Evolutionary conservation across 2,888 invertebrate species (phyloP).

Genomic region (Panzeria rudis): DNA sequence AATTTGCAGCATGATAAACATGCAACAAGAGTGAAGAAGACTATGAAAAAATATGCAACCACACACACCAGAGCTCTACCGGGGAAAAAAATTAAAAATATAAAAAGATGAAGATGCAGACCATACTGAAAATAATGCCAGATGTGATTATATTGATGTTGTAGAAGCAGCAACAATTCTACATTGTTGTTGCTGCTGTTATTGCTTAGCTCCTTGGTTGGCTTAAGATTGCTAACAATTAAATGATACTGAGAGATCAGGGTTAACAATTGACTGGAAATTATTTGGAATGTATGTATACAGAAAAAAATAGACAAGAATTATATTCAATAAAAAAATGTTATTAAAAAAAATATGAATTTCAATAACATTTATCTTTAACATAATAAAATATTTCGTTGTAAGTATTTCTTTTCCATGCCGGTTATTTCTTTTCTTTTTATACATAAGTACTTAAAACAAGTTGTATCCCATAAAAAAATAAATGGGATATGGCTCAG

Average conservation of each 20-base stretch:
- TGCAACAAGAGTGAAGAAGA: conserved; percentile 72
- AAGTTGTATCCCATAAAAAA: too few species aligned
- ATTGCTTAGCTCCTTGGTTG: conserved; percentile 22
- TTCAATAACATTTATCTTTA: too few species aligned
- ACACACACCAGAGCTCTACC: neutral
- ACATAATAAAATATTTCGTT: too few species aligned
- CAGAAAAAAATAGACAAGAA: too few species aligned
- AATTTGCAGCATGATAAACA: conserved; percentile 75
- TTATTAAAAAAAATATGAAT: too few species aligned
- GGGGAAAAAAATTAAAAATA: neutral
- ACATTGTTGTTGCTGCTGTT: conserved; percentile 40
- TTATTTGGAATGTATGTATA: neutral
- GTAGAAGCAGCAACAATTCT: conserved; percentile 34
- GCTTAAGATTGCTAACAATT: conserved; percentile 48
- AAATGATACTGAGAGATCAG: conserved; percentile 40
- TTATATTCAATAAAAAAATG: too few species aligned
- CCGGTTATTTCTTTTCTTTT: too few species aligned
- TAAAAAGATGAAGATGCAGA: conserved; percentile 63
- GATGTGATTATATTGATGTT: conserved; percentile 73
- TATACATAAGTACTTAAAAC: too few species aligned
- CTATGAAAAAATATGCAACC: conserved; percentile 26
- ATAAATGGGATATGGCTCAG: too few species aligned
- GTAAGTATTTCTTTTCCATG: too few species aligned
- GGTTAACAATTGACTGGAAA: conserved; percentile 46
- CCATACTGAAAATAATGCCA: conserved; percentile 71